Evolutionary conservation across 2,113 vertebrate genomes (phyloP).

Genomic region (Atractosteus spatula): DNA sequence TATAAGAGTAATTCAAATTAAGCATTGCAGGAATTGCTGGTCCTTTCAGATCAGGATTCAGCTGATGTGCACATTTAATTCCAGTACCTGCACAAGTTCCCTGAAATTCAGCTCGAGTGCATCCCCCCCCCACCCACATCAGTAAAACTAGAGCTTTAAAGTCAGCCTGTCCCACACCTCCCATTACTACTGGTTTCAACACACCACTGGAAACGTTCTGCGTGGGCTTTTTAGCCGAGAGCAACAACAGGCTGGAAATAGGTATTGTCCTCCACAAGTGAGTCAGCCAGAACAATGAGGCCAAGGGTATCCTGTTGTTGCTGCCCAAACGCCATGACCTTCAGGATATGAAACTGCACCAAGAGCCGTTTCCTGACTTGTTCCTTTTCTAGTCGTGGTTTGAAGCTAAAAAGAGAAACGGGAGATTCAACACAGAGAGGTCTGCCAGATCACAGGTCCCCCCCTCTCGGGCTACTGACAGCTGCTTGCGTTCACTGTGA

Average conservation of each 20-base stretch:
- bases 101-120: too few relatives aligned
- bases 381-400: conserved; percentile 2
- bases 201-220: not conserved
- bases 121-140: not conserved
- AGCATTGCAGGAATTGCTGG: too few relatives aligned
- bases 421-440: not conserved
- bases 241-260: conserved; percentile 10
- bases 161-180: not conserved
- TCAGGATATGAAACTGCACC: conserved; percentile 12
- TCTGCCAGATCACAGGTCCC: not conserved
- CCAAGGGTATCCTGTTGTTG: conserved; percentile 26
- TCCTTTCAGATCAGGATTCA: too few relatives aligned
- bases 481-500: too few relatives aligned
- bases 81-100: too few relatives aligned
- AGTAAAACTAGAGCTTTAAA: not conserved
- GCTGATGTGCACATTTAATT: too few relatives aligned
- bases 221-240: not conserved
- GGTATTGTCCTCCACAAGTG: conserved; percentile 4
- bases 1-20: too few relatives aligned
- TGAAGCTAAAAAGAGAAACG: not conserved
- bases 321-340: conserved; percentile 2
- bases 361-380: conserved; percentile 23
- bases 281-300: conserved; percentile 4
- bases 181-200: not conserved
- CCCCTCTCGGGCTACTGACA: not conserved